These are phyloP conservation scores for Drosophila glabriapex DNA, from an alignment of 2,888 invertebrate species.

Conservation along the genomic window DNA sequence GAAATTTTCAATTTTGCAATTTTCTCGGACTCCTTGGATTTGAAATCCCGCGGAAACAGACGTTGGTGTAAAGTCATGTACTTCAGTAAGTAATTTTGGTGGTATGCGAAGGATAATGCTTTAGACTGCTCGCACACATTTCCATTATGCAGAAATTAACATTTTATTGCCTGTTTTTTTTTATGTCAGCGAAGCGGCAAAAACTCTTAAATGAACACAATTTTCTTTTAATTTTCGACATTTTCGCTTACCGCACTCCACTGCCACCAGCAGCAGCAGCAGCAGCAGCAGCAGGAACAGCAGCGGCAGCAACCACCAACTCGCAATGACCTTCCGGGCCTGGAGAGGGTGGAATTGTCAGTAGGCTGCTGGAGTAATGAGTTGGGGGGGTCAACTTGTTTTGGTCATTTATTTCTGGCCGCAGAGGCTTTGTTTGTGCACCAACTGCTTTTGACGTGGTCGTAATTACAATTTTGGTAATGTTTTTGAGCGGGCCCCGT, in stretches of 20 bases:
- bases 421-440: constrained; percentile 59
- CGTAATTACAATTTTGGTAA: constrained; percentile 73
- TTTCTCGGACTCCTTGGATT: background rate
- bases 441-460: constrained; percentile 72
- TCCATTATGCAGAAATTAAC: constrained; percentile 48
- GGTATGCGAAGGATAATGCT: constrained; percentile 21
- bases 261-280: constrained; percentile 11
- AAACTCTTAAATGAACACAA: constrained; percentile 54
- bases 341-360: background rate
- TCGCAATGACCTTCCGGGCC: constrained; percentile 25
- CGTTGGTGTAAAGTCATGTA: background rate
- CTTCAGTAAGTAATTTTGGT: constrained; percentile 10
- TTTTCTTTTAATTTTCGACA: constrained; percentile 65
- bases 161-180: constrained; percentile 42
- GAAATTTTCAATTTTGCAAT: background rate
- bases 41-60: background rate
- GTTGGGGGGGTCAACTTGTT: constrained; percentile 30
- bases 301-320: background rate
- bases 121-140: constrained; percentile 21
- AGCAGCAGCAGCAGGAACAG: background rate
- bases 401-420: constrained; percentile 74
- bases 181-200: constrained; percentile 44
- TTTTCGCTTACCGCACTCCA: constrained; percentile 31
- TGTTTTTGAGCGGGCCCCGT: constrained; percentile 53
- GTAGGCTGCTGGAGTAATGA: background rate